Conservation (phyloP, 2,113 vertebrate species). For the Callithrix jacchus region DNA sequence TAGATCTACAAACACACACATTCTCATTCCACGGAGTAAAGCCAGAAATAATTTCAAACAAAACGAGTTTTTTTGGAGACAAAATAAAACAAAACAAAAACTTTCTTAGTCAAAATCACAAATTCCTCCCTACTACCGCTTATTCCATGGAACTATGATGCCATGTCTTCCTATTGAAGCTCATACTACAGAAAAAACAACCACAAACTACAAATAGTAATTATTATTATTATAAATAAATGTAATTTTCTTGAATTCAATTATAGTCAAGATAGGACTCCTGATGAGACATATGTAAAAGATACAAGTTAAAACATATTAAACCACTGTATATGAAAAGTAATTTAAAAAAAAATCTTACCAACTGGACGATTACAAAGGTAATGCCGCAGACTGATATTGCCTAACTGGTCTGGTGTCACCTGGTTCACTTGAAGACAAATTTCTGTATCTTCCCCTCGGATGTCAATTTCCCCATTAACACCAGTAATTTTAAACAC, state of each 20-base stretch:
- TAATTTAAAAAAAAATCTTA: slow-evolving; percentile 79
- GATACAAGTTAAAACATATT: not conserved
- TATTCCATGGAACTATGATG: not conserved
- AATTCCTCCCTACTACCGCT: not conserved
- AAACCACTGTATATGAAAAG: not conserved
- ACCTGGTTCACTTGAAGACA: slow-evolving; percentile 93
- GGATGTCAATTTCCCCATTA: slow-evolving; percentile 91
- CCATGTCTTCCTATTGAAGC: not conserved
- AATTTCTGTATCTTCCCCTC: slow-evolving; percentile 92
- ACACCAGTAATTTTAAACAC: slow-evolving; percentile 94
- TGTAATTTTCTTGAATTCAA: slow-evolving; percentile 40
- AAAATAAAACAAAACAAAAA: slow-evolving; percentile 36
- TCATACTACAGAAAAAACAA: not conserved
- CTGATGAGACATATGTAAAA: not conserved
- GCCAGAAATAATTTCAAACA: slow-evolving; percentile 40
- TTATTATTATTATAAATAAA: slow-evolving; percentile 12
- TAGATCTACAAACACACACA: not conserved
- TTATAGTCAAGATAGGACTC: slow-evolving; percentile 27
- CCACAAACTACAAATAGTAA: not conserved
- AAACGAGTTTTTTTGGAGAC: not conserved
- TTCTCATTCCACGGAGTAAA: not conserved
- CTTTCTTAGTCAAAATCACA: not conserved
- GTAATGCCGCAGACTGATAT: slow-evolving; percentile 94
- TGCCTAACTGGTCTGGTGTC: slow-evolving; percentile 92
- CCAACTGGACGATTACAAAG: slow-evolving; percentile 94